Percentiles rank a stretch among this genome's conserved stretches.
phyloP scores from a whole-genome alignment of 2,888 invertebrate genomes.

The Lasioglossum villosulum region DNA sequence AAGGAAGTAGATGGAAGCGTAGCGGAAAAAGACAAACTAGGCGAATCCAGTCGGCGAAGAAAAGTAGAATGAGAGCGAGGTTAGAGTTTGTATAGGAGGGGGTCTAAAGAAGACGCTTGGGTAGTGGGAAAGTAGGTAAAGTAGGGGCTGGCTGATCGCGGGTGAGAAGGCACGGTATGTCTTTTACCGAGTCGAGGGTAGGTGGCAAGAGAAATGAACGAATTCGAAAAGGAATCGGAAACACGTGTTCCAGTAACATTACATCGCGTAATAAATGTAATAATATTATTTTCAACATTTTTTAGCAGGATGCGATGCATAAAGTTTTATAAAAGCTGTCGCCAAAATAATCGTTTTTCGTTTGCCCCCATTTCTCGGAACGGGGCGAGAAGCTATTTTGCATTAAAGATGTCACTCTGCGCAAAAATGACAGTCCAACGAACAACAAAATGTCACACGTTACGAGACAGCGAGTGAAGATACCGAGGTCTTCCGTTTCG shows the following conservation, averaged over 20 bases:
- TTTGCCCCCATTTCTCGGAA: no score
- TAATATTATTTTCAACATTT: background rate
- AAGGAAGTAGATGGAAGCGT: background rate
- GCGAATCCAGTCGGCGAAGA: background rate
- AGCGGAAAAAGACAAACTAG: background rate
- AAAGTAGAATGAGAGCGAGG: slow-evolving; percentile 1
- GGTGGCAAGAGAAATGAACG: background rate
- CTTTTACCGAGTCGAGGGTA: background rate
- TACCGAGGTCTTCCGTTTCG: background rate
- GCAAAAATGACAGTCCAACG: background rate
- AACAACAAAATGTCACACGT: background rate
- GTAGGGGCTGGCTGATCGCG: background rate
- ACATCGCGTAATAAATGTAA: background rate
- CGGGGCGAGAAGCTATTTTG: background rate
- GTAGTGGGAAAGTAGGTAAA: background rate
- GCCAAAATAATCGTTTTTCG: background rate
- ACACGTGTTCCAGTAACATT: no score
- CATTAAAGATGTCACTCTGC: background rate
- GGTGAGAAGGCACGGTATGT: background rate
- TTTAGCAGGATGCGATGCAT: background rate
- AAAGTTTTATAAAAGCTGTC: background rate
- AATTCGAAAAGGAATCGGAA: background rate
- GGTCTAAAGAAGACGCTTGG: background rate
- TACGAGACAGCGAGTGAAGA: background rate
- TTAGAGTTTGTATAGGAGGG: background rate